Evolutionary conservation across 2,113 vertebrate species (phyloP), one percentile per base, ranked within the genome.

Genomic region (Numida meleagris): DNA sequence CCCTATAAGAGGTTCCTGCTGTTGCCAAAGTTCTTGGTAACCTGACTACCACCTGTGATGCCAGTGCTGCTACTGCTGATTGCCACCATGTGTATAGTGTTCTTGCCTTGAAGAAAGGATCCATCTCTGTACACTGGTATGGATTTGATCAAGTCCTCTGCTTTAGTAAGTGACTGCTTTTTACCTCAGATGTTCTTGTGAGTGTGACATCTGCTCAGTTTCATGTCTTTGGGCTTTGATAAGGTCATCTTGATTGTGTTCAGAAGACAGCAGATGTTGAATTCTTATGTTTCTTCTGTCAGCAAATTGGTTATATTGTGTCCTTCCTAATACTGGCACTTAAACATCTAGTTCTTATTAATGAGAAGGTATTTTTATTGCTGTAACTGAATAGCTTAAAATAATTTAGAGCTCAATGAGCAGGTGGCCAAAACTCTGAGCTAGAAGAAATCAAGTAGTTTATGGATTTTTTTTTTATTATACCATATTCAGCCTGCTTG

Each of bases 361-460:
- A 96, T 88, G 73, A 90, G 38, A 63, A 80, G 72, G 36, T 62
- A 63, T 83, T 90, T 86, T 84, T 34, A 38, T 86, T 90, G 70
- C 77, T 91, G 25, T 63, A 78, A 77, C 63, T 77, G 76, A 93
- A 90, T 88, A 72, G 88, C 59, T 93, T 94, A 80, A 93, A 90
- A 90, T 88, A 95, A 94, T 88, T 76, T 86, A 89, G 82, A 88
- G 50, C 79, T 94, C 33, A 43, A 75, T 90, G 57, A 86, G 94
- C 72, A 67, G 4, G 1, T 46, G 38, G 88, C 92, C 94, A 96
- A 86, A 88, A 50, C 46, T 90, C 63, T 77, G 82, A 91, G 79
- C 36, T 91, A 86, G 85, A 36, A 94, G 93, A 93, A 88, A 89
- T 85, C 43, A 62, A 89, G 76, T 83, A 0, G 42, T 77, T 81